Base-by-base conservation (phyloP, 2,797 vertebrate species). In the Lindbergichthys nudifrons region DNA sequence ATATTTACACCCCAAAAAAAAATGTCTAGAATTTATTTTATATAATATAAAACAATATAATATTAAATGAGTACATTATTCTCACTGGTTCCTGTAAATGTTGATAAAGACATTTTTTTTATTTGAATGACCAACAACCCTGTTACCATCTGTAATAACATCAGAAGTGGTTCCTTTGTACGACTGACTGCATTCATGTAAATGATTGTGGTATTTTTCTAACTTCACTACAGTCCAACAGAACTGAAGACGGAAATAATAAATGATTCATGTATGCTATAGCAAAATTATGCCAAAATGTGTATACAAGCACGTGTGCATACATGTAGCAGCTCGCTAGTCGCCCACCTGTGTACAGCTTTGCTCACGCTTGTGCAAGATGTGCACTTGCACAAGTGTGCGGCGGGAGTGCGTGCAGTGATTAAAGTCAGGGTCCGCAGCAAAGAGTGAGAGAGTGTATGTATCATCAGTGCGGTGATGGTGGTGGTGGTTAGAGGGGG, bases 401-500 rank as follows among this genome's bases (percentile, higher is more conserved):
- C 43, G 65, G 78, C 70, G 61, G 65, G 41, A 75, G 65, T 79
- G 70, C 73, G 51, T 81, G 84, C 57, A 60, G 81, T 83, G 88
- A 89, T 88, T 89, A 87, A 88, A 86, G 83, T 72, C 46, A 23
- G 47, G 64, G 79, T 85, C 81, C 32, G 14, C 77, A 69, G 75
- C 14, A 18, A 65, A 66, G 36, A 83, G 82, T 14, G 62, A 83
- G 62, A 73, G 81, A 79, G 79, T 70, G 75, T 80, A 82, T 81
- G 87, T 91, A 88, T 89, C 85, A 63, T 87, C 84, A 84, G 85
- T 84, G 89, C 36, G 73, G 83, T 84, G 88, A 77, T 66, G 84
- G 75, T 81, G 81, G 79, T 73, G 70, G 88, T 84, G 87, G 83
- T 84, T 81, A 70, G 70, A 80, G 68, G 75, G 83, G 66, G 80